Evolutionary conservation across 2,888 invertebrate species (phyloP).

Genomic region (Lumbricus terrestris): DNA sequence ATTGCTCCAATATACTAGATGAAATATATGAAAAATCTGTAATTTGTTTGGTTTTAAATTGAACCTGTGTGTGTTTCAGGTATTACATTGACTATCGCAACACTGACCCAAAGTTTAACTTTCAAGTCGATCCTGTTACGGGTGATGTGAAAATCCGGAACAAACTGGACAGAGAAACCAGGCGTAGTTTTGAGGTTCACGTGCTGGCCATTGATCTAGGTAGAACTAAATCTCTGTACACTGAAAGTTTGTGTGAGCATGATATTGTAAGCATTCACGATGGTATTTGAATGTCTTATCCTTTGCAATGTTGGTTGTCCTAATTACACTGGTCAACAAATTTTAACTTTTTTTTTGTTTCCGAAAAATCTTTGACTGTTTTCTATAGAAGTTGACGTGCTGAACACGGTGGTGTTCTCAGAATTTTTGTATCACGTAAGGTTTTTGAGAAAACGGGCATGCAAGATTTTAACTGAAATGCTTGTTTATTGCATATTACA

Average conservation of each 20-base stretch:
- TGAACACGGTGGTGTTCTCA: too few relatives aligned
- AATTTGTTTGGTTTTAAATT: not conserved
- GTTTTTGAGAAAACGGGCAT: too few relatives aligned
- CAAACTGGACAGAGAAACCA: constrained; percentile 49
- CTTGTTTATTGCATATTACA: too few relatives aligned
- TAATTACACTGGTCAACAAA: too few relatives aligned
- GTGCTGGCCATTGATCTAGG: constrained; percentile 57
- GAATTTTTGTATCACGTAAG: too few relatives aligned
- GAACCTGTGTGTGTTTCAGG: constrained; percentile 25
- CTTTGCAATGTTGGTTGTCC: too few relatives aligned
- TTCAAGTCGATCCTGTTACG: constrained; percentile 27
- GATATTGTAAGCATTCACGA: not conserved
- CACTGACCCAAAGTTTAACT: constrained; percentile 35
- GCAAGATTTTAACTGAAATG: too few relatives aligned
- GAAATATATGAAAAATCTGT: too few relatives aligned
- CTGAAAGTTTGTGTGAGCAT: not conserved
- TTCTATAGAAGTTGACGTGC: too few relatives aligned
- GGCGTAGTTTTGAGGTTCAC: constrained; percentile 42
- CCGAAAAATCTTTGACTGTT: too few relatives aligned
- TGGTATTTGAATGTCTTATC: not conserved
- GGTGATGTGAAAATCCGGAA: constrained; percentile 37
- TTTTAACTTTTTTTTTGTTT: too few relatives aligned
- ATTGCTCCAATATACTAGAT: not conserved
- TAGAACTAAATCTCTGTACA: constrained; percentile 29
- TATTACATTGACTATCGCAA: constrained; percentile 39